A percentile compares a stretch with the other conserved stretches of the same genome.
phyloP scores from a whole-genome alignment of 2,797 vertebrate species.

The Aplochiton taeniatus region DNA sequence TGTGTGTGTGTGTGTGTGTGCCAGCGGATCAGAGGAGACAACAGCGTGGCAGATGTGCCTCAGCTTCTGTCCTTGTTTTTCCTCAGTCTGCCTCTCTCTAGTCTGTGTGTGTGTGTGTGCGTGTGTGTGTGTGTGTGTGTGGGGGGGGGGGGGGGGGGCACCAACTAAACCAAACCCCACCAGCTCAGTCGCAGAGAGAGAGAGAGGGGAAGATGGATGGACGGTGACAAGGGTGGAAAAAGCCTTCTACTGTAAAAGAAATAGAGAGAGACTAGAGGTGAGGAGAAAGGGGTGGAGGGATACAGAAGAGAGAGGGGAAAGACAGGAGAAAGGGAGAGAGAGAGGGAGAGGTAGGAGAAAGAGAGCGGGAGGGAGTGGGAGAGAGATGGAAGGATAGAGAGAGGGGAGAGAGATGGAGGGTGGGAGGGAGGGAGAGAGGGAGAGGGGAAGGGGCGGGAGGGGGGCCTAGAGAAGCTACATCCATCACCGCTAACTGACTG shows the following conservation, averaged over 20 bases:
- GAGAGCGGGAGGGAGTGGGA: no score
- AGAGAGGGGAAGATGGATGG: no score
- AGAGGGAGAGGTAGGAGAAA: no score
- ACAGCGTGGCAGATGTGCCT: conserved; percentile 43
- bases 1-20: conserved; percentile 17
- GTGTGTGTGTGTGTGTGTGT: conserved; percentile 8
- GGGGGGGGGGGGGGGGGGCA: background rate
- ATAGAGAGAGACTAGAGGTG: no score
- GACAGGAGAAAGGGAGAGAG: no score
- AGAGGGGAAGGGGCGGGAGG: conserved; percentile 38
- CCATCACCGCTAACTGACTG: conserved; percentile 77
- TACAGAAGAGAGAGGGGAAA: no score
- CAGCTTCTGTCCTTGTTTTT: conserved; percentile 59
- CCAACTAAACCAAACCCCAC: conserved; percentile 1
- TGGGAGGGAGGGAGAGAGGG: conserved; percentile 24
- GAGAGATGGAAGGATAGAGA: background rate
- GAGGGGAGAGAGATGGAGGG: background rate
- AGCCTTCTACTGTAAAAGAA: no score
- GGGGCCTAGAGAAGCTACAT: conserved; percentile 61
- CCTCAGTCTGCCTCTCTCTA: conserved; percentile 10
- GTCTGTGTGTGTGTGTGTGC: conserved; percentile 8
- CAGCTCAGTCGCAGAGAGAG: conserved; percentile 3
- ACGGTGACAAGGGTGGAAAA: background rate
- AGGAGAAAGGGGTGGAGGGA: no score
- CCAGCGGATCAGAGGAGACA: conserved; percentile 65